Base-by-base conservation (phyloP, 2,113 vertebrate genomes). In the Poecilia latipinna region DNA sequence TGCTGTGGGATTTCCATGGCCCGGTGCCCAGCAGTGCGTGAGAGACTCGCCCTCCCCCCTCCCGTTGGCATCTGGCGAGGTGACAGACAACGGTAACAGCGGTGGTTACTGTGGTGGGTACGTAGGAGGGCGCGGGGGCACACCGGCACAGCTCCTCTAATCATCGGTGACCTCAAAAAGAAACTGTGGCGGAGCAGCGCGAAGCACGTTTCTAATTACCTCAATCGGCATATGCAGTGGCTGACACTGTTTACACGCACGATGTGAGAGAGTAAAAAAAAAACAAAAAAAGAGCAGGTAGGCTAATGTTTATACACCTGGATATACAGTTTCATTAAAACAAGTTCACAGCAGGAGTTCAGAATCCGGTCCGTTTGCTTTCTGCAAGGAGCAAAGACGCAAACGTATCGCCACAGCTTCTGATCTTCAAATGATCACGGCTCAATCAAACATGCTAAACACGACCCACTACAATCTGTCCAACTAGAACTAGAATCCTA, bases 391-490 rank as follows among this genome's bases (percentile, higher is more conserved):
- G 63, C 4, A 60, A 42, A 54, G 62, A 83, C 39, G 12, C 39
- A 92, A 88, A 90, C 76, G 33, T 33, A 39, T 77, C 57, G 61
- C 60, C 42, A 19, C 61, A n/a, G 78, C 87, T 80, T 89, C 89
- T 91, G 88, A 87, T 89, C 83, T 51, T 44, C 61, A 64, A 51
- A 70, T 75, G n/a, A 31, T 12, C 75, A 70, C 68, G 68, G 70
- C 37, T 82, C 19, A 51, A 3, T 29, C 31, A 57, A 7, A 57
- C n/a, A 26, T 62, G 78, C 76, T 69, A 68, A 32, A 48, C 70
- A 65, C 31, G 1, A 68, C 37, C n/a, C 61, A 35, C 29, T 33
- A 39, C 33, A n/a, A 65, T 68, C 39, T 62, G 26, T 63, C 31
- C 61, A 65, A 32, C 39, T 64, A 10, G 29, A 65, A 12, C 48